Evolutionary conservation across 2,797 vertebrate genomes (phyloP).

Genomic region (Melanogrammus aeglefinus): DNA sequence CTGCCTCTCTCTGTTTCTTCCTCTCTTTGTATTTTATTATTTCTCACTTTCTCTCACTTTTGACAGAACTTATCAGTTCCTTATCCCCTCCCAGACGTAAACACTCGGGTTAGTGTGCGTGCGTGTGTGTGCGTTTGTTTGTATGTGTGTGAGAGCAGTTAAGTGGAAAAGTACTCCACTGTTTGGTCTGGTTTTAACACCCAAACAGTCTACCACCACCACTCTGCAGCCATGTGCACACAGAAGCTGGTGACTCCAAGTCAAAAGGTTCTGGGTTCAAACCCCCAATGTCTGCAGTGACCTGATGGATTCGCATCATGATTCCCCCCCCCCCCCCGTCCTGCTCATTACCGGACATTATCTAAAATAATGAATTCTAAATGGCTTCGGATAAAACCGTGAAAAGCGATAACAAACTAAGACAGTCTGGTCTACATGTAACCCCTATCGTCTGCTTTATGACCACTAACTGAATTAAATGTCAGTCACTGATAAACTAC

Average conservation of each 20-base stretch:
- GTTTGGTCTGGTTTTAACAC: conserved; percentile 44
- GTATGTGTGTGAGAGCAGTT: conserved; percentile 41
- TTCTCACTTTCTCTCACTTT: background rate
- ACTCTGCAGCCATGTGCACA: background rate
- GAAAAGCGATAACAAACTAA: too few relatives aligned
- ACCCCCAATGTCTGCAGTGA: background rate
- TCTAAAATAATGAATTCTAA: too few relatives aligned
- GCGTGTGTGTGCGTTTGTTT: conserved; percentile 11
- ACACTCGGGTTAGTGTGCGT: conserved; percentile 31
- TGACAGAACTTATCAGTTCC: background rate
- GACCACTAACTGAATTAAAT: too few relatives aligned
- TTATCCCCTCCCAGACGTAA: conserved; percentile 34
- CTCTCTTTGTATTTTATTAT: background rate
- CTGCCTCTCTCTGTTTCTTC: background rate
- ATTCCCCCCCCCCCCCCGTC: too few relatives aligned
- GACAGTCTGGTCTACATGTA: background rate
- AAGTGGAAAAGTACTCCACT: conserved; percentile 40
- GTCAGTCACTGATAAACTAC: too few relatives aligned
- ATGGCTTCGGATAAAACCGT: too few relatives aligned
- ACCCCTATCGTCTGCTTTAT: background rate
- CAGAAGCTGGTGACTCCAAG: background rate
- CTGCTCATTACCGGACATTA: background rate
- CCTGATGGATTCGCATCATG: background rate
- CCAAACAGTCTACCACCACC: background rate
- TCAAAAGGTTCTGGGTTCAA: background rate